phyloP scores from a whole-genome alignment of 2,113 vertebrate genomes.

The Naja naja region DNA sequence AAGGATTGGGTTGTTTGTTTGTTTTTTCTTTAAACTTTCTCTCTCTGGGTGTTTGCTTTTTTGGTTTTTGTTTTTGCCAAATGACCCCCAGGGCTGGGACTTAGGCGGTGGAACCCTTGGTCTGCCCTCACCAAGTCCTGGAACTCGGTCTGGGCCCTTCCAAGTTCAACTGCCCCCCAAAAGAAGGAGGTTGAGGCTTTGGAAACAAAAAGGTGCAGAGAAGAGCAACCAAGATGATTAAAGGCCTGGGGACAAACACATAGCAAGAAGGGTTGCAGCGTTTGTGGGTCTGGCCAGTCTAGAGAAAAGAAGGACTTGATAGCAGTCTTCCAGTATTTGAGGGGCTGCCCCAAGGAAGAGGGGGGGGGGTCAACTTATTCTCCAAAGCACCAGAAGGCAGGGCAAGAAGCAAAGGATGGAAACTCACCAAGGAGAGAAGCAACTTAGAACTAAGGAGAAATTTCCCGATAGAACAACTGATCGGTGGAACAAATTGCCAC shows the following conservation, averaged over 20 bases:
- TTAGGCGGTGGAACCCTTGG: not conserved
- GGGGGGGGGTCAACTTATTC: not conserved
- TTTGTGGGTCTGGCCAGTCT: not conserved
- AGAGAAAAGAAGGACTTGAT: not conserved
- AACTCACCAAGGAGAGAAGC: not conserved
- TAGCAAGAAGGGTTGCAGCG: too few relatives aligned
- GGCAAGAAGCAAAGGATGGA: not conserved
- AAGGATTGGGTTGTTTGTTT: too few relatives aligned
- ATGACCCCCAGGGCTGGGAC: not conserved
- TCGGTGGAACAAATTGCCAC: not conserved
- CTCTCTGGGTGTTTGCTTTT: too few relatives aligned
- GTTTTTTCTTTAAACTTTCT: too few relatives aligned
- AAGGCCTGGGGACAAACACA: too few relatives aligned
- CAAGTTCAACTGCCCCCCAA: not conserved
- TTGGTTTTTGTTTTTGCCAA: not conserved
- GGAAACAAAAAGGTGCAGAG: too few relatives aligned
- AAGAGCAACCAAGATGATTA: too few relatives aligned
- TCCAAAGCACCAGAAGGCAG: not conserved
- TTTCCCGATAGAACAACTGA: rapidly evolving
- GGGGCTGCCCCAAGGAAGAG: not conserved
- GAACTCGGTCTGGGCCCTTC: not conserved
- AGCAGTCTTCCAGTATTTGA: not conserved
- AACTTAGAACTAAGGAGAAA: not conserved
- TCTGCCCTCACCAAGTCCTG: not conserved
- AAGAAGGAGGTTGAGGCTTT: too few relatives aligned